Conservation (phyloP, 2,113 vertebrate genomes). For the Psophia crepitans region DNA sequence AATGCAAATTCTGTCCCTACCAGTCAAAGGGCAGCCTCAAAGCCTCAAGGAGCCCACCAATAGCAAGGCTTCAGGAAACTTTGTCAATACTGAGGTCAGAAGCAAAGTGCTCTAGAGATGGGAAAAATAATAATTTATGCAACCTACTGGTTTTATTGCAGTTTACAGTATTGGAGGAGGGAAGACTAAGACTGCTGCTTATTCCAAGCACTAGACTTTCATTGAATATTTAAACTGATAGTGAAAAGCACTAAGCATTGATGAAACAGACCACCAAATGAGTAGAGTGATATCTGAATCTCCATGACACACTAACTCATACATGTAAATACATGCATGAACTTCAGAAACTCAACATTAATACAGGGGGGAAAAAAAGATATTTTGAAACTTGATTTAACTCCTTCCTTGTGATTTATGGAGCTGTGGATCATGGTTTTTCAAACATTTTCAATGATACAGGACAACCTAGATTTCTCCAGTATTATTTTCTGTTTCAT, state of each 20-base stretch:
- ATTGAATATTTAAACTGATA: neutral
- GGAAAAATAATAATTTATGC: neutral
- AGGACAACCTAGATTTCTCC: neutral
- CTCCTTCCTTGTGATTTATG: neutral
- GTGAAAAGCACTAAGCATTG: neutral
- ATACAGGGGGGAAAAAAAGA: neutral
- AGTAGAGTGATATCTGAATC: neutral
- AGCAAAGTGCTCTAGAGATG: neutral
- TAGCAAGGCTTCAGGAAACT: neutral
- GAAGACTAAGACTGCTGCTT: neutral
- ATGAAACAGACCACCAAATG: neutral
- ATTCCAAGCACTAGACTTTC: neutral
- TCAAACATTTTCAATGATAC: neutral
- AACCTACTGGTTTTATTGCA: neutral
- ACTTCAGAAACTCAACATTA: neutral
- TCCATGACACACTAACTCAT: neutral
- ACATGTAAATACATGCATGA: accelerated
- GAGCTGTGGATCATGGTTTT: neutral
- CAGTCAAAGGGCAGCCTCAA: neutral
- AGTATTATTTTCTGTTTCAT: neutral
- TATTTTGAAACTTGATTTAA: neutral
- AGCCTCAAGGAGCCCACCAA: neutral
- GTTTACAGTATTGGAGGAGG: neutral
- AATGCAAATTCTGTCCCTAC: neutral
- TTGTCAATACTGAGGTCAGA: neutral